Percentiles rank a stretch among this genome's conserved stretches.
Evolutionary conservation across 1,140 invertebrate species (phyloP).

Genomic region (Anoplolepis gracilipes): DNA sequence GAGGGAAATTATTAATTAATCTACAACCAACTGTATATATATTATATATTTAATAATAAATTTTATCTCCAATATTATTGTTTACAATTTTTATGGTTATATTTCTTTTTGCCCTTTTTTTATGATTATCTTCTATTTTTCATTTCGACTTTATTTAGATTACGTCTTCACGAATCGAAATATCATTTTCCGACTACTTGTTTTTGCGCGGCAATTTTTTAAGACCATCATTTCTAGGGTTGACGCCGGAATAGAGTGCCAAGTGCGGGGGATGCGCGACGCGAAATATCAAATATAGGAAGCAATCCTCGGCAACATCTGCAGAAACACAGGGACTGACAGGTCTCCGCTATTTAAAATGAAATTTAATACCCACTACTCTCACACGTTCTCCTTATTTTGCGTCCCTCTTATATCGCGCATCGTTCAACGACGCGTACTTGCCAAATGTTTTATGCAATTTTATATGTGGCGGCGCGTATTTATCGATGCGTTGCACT

Average conservation of each 20-base stretch:
- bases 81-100: neutral
- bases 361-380: conserved; percentile 70
- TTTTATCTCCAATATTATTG: neutral
- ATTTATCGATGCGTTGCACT: conserved; percentile 50
- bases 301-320: conserved; percentile 73
- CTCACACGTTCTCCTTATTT: neutral
- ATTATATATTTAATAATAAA: too few species aligned
- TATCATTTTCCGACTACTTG: neutral
- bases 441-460: conserved; percentile 67
- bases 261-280: conserved; percentile 43
- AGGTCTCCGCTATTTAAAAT: conserved; percentile 77
- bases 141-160: neutral
- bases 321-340: conserved; percentile 76
- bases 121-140: neutral
- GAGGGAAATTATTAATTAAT: too few species aligned
- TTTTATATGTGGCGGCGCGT: conserved; percentile 21
- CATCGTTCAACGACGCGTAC: conserved; percentile 13
- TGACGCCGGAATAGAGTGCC: conserved; percentile 38
- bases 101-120: neutral
- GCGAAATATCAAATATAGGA: conserved; percentile 72
- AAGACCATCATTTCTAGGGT: conserved; percentile 13
- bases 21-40: too few species aligned
- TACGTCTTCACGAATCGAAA: neutral
- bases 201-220: conserved; percentile 3
- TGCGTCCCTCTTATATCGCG: conserved; percentile 2